These are phyloP conservation scores for Philaethria dido DNA, from an alignment of 2,888 invertebrate genomes.

Conservation along the genomic window DNA sequence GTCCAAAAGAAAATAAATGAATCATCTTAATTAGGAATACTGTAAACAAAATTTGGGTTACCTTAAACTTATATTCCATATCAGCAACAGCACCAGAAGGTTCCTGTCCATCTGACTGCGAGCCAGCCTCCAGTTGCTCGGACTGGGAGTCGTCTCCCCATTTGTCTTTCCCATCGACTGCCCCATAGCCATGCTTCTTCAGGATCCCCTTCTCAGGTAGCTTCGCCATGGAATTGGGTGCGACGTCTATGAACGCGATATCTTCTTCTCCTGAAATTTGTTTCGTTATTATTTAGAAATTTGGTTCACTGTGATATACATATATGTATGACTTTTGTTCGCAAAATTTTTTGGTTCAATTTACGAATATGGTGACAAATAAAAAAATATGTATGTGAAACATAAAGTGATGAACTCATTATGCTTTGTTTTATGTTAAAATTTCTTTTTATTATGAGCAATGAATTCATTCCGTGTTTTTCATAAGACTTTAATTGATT, in stretches of 20 bases:
- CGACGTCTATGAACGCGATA: constrained; percentile 92
- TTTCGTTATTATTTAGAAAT: neutral
- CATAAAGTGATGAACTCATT: no score
- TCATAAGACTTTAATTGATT: no score
- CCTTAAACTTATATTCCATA: constrained; percentile 93
- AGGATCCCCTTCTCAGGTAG: constrained; percentile 95
- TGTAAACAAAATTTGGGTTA: constrained; percentile 51
- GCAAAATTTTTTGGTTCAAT: no score
- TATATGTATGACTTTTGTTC: no score
- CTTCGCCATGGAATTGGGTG: constrained; percentile 89
- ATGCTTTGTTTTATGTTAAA: no score
- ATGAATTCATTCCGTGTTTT: no score
- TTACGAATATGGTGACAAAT: no score
- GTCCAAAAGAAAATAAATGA: no score
- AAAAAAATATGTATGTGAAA: no score
- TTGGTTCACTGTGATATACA: neutral
- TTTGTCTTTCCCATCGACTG: constrained; percentile 89
- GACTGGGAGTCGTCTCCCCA: constrained; percentile 90
- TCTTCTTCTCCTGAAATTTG: constrained; percentile 88
- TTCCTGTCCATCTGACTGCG: constrained; percentile 88
- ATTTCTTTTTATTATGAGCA: no score
- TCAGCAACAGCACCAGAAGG: constrained; percentile 88
- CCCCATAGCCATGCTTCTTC: constrained; percentile 93
- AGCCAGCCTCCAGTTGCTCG: constrained; percentile 87
- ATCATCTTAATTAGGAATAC: no score